phyloP scores from a whole-genome alignment of 2,888 invertebrate species.

The Perizoma flavofasciatum region DNA sequence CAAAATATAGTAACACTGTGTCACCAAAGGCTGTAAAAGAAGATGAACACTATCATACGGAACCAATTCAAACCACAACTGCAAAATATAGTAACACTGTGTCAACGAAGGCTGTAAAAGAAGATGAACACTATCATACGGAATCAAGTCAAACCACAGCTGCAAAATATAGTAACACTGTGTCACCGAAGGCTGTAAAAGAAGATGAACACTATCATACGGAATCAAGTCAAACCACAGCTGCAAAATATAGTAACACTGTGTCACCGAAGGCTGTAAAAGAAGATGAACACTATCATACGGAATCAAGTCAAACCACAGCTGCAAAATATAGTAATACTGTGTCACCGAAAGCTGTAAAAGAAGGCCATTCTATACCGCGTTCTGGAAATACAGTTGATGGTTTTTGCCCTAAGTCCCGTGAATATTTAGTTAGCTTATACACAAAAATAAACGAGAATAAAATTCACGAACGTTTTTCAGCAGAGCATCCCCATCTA shows the following conservation, averaged over 20 bases:
- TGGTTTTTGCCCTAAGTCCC: neutral
- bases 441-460: constrained; percentile 2
- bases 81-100: neutral
- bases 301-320: neutral
- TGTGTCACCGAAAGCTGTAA: neutral
- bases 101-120: neutral
- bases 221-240: neutral
- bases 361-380: constrained; percentile 3
- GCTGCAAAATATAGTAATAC: neutral
- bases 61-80: constrained; percentile 1
- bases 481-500: constrained; percentile 7
- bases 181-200: neutral
- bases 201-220: constrained; percentile 6
- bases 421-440: neutral
- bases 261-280: neutral
- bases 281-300: constrained; percentile 1
- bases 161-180: neutral
- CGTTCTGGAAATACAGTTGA: neutral
- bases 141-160: neutral
- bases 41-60: constrained; percentile 1
- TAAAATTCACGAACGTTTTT: constrained; percentile 8
- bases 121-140: constrained; percentile 4
- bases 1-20: neutral
- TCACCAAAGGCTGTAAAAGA: constrained; percentile 2
- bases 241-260: neutral